Conservation (phyloP, 1,140 invertebrate species). For the Rhopalosiphum padi region DNA sequence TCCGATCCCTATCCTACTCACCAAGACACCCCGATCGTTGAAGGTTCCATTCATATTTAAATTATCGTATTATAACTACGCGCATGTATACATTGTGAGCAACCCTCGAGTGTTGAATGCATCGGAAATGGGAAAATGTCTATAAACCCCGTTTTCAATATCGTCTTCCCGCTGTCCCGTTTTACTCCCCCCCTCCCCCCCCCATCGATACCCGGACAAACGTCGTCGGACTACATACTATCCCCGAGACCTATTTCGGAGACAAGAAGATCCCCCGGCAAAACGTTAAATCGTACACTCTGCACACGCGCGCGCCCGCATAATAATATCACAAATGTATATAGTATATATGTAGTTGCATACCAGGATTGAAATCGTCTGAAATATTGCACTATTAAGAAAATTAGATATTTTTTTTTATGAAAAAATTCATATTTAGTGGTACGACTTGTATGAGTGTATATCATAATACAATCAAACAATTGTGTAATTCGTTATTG, state of each 20-base stretch:
- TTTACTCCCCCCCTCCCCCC: too few relatives aligned
- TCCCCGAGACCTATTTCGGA: neutral
- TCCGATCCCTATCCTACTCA: neutral
- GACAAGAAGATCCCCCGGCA: neutral
- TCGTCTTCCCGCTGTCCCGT: neutral
- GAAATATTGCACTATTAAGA: neutral
- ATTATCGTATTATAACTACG: slow-evolving; percentile 15
- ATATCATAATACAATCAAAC: neutral
- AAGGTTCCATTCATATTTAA: slow-evolving; percentile 35
- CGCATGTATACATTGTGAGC: neutral
- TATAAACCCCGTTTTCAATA: slow-evolving; percentile 48
- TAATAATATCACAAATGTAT: neutral
- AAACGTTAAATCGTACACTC: neutral
- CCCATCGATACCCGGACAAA: neutral
- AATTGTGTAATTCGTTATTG: neutral
- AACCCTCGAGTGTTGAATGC: neutral
- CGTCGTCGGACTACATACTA: neutral
- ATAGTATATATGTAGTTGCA: neutral
- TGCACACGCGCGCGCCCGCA: neutral
- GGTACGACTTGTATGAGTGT: neutral
- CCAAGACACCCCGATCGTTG: neutral
- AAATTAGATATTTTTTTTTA: neutral
- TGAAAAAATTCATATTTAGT: neutral
- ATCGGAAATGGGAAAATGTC: slow-evolving; percentile 25
- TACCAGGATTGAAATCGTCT: neutral